Base-by-base conservation (phyloP, 1,140 invertebrate species). In the Drosophila ananassae region DNA sequence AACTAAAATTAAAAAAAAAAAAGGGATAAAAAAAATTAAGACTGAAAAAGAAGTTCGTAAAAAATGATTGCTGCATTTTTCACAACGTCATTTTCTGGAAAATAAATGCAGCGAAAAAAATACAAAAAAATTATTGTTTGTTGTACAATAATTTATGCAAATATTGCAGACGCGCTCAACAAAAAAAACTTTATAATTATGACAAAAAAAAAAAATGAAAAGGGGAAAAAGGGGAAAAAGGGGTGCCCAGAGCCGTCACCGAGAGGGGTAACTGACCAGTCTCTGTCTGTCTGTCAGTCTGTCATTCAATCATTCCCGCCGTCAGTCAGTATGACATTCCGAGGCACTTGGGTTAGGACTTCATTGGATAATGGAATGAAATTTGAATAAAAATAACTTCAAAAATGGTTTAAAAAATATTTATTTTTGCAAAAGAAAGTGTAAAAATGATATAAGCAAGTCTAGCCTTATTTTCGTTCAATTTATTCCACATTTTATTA, bases 121-220 rank as follows among this genome's bases (percentile, higher is more conserved):
- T 5, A 46, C 55, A 44, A 74, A 44, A 73, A 68, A 74, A 75
- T 64, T 69, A 73, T 77, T 84, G 73, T 85, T 80, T 85, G 77
- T 85, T 80, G 81, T 85, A 82, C 66, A 82, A 82, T 72, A 82
- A 78, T 87, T 87, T 87, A 87, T 87, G 82, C 82, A 85, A 87
- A 85, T 87, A 87, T 87, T 85, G 83, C 82, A 89, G 78, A 85
- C 76, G 76, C 80, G 72, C 56, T 58, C 21, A 76, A 68, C 74
- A 83, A 82, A 39, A 66, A 73, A 58, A 48, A 54, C 46, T 69
- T 69, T 30, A 69, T 69, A 69, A 69, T 69, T 69, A 59, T 50
- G 54, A 39, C 10, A 37, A 9, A 34, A 34, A 34, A 34, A 34
- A 34, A 34, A 10, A 9, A 17, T 17, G 17, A 17, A 17, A 17